Evolutionary conservation across 2,113 vertebrate genomes (phyloP).

Genomic region (Stegostoma tigrinum): DNA sequence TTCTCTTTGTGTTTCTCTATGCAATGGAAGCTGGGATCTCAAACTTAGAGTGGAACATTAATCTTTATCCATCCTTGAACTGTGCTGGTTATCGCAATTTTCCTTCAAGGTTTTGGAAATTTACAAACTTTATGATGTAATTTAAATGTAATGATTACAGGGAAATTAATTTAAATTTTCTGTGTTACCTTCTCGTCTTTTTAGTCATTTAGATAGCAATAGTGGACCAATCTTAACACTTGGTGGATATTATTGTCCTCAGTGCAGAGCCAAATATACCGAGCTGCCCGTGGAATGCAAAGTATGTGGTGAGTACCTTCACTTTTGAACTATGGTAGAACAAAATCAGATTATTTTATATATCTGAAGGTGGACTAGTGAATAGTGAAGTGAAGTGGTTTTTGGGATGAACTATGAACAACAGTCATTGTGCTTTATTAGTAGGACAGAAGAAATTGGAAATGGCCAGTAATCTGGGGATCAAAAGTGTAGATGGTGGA

Average conservation of each 20-base stretch:
- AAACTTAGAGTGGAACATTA: not conserved
- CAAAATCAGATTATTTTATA: not conserved
- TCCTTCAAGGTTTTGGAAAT: not conserved
- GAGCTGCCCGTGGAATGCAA: slow-evolving; percentile 97
- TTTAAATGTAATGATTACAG: not conserved
- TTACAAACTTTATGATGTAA: not conserved
- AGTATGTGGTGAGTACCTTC: slow-evolving; percentile 77
- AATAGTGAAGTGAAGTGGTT: not conserved
- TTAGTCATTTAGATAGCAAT: slow-evolving; percentile 77
- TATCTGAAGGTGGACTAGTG: not conserved
- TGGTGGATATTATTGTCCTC: slow-evolving; percentile 90
- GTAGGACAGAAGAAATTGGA: not conserved
- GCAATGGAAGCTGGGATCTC: not conserved
- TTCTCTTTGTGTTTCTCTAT: not conserved
- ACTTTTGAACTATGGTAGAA: not conserved
- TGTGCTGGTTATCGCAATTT: not conserved
- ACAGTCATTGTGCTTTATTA: not conserved
- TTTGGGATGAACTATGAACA: not conserved
- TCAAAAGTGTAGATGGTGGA: not conserved
- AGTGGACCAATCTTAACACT: slow-evolving; percentile 69
- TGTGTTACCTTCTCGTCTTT: not conserved
- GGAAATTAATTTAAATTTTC: not conserved
- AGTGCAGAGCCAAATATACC: slow-evolving; percentile 86
- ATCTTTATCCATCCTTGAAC: not conserved
- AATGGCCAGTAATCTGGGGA: not conserved